Percentiles rank a stretch among this genome's conserved stretches.
Conservation (phyloP, 2,797 vertebrate species). For the Mico argentatus region DNA sequence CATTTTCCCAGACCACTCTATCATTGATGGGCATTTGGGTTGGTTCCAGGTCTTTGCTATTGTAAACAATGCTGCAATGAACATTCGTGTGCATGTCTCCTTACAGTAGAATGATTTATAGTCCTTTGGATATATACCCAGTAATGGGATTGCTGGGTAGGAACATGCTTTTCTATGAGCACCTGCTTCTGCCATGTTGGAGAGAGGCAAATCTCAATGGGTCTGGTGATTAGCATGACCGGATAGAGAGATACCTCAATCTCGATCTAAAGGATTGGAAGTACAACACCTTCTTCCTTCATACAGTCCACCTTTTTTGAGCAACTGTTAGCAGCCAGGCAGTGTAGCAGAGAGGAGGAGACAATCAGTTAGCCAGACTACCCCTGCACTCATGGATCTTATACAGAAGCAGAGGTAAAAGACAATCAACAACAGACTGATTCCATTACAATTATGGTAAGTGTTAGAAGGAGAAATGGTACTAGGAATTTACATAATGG, state of each 20-base stretch:
- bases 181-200: background rate
- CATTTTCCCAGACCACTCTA: too few relatives aligned
- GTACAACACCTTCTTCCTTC: background rate
- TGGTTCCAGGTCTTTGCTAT: too few relatives aligned
- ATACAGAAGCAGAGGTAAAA: background rate
- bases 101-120: too few relatives aligned
- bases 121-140: too few relatives aligned
- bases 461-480: background rate
- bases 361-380: background rate
- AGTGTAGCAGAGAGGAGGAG: background rate
- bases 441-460: background rate
- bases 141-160: too few relatives aligned
- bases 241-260: background rate
- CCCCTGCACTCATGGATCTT: background rate
- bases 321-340: background rate
- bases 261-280: background rate
- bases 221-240: background rate
- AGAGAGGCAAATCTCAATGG: background rate
- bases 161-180: background rate
- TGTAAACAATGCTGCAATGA: too few relatives aligned
- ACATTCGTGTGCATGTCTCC: too few relatives aligned
- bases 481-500: background rate
- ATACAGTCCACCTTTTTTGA: background rate
- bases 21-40: too few relatives aligned
- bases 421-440: background rate